Conservation (phyloP, 1,140 invertebrate genomes). For the Triops cancriformis region DNA sequence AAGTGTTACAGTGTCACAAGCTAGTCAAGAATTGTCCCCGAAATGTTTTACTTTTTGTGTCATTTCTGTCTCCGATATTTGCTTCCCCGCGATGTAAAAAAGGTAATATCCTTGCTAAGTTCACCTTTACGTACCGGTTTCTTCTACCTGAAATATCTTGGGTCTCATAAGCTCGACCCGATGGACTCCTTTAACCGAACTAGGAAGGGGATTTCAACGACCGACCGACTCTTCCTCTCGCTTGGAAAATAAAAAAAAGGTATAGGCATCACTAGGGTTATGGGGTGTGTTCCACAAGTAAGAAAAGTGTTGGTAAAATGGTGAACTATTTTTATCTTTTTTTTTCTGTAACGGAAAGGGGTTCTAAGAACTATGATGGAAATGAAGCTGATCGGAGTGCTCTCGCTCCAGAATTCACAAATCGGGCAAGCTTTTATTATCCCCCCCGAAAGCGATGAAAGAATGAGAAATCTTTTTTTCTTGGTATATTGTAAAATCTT, state of each 20-base stretch:
- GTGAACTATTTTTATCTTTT: background rate
- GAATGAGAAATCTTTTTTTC: background rate
- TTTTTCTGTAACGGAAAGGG: background rate
- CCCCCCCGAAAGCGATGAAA: background rate
- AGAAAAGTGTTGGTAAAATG: background rate
- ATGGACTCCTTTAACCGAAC: background rate
- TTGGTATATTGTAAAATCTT: background rate
- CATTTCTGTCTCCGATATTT: too few relatives aligned
- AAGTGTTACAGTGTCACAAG: too few relatives aligned
- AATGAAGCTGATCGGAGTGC: conserved; percentile 2
- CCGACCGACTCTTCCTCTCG: background rate
- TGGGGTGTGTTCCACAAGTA: background rate
- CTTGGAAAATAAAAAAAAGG: background rate
- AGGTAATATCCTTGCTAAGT: too few relatives aligned
- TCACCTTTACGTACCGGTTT: too few relatives aligned
- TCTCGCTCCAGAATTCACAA: background rate
- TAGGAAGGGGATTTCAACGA: background rate
- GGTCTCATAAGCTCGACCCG: background rate
- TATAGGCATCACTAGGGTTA: background rate
- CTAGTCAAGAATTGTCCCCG: too few relatives aligned
- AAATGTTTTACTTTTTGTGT: too few relatives aligned
- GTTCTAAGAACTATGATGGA: background rate
- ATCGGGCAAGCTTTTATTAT: background rate
- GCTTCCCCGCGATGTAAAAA: too few relatives aligned
- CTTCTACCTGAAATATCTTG: background rate